A percentile compares a stretch with the other conserved stretches of the same genome.
These are phyloP conservation scores for Huso huso DNA, from an alignment of 2,797 vertebrate species.

Conservation along the genomic window DNA sequence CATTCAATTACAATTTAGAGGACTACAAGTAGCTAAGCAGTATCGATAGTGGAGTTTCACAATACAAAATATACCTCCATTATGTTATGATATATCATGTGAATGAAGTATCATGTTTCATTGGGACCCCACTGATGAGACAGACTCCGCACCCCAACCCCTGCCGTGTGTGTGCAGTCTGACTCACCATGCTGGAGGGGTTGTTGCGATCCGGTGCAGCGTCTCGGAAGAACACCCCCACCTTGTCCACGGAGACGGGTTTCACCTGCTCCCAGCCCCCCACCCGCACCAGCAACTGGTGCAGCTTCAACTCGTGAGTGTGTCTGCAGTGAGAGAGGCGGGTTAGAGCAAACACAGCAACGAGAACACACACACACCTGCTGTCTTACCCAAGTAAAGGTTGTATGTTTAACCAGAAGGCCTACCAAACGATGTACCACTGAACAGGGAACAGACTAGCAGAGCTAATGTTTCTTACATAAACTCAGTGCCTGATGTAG, in stretches of 20 bases:
- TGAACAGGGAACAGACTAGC: not conserved
- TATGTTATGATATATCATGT: too few species aligned
- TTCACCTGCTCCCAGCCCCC: conserved; percentile 95
- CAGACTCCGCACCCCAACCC: too few species aligned
- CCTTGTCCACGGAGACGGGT: conserved; percentile 95
- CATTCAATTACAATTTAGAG: too few species aligned
- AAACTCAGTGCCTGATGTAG: too few species aligned
- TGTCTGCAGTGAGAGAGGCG: conserved; percentile 58
- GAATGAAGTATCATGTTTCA: too few species aligned
- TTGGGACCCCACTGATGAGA: too few species aligned
- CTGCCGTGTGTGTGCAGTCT: not conserved
- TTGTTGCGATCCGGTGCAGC: conserved; percentile 88
- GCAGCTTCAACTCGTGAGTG: conserved; percentile 92
- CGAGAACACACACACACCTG: conserved; percentile 37
- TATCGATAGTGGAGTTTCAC: too few species aligned
- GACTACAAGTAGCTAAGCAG: too few species aligned
- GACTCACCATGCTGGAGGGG: conserved; percentile 78
- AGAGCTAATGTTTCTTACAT: too few species aligned
- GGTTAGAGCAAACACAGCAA: conserved; percentile 9
- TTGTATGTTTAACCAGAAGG: too few species aligned
- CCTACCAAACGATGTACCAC: not conserved
- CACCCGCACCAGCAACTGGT: conserved; percentile 89
- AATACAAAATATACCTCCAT: too few species aligned
- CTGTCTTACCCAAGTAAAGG: conserved; percentile 39
- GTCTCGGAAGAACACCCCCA: conserved; percentile 90